Percentiles rank a stretch among this genome's conserved stretches.
Conservation (phyloP, 1,140 invertebrate genomes). For the Hyposmocoma kahamanoa region DNA sequence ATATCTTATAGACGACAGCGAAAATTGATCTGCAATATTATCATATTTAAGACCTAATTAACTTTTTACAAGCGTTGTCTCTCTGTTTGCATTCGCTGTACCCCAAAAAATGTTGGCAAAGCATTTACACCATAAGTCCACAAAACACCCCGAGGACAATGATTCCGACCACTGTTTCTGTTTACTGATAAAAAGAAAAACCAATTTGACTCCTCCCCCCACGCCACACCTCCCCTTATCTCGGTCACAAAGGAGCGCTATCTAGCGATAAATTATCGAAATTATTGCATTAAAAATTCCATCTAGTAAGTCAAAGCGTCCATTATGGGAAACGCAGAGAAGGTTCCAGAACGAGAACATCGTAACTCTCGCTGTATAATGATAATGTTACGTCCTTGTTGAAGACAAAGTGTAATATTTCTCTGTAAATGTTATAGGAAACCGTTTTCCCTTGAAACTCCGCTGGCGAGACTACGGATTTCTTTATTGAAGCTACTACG, state of each 20-base stretch:
- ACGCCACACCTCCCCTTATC: slow-evolving; percentile 14
- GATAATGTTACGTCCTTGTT: slow-evolving; percentile 7
- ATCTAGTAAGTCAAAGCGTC: slow-evolving; percentile 77
- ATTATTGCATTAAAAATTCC: slow-evolving; percentile 82
- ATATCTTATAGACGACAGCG: too few relatives aligned
- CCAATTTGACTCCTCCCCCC: slow-evolving; percentile 35
- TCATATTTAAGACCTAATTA: too few relatives aligned
- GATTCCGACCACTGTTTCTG: slow-evolving; percentile 32
- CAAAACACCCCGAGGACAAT: slow-evolving; percentile 32
- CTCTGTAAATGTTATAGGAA: slow-evolving; percentile 31
- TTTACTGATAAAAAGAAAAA: slow-evolving; percentile 53
- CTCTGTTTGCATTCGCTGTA: too few relatives aligned
- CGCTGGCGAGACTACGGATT: too few relatives aligned
- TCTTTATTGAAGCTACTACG: too few relatives aligned
- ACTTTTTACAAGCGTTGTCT: too few relatives aligned
- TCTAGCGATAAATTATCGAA: slow-evolving; percentile 78
- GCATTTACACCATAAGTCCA: too few relatives aligned
- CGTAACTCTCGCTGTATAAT: slow-evolving; percentile 7
- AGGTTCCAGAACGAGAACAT: slow-evolving; percentile 12
- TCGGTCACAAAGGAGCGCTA: slow-evolving; percentile 53
- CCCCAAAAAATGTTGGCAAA: too few relatives aligned
- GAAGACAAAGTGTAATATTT: slow-evolving; percentile 20
- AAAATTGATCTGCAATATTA: too few relatives aligned
- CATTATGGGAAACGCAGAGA: slow-evolving; percentile 48
- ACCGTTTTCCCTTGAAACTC: slow-evolving; percentile 23